Base-by-base conservation (phyloP, 2,888 invertebrate species). In the Mythimna loreyi region DNA sequence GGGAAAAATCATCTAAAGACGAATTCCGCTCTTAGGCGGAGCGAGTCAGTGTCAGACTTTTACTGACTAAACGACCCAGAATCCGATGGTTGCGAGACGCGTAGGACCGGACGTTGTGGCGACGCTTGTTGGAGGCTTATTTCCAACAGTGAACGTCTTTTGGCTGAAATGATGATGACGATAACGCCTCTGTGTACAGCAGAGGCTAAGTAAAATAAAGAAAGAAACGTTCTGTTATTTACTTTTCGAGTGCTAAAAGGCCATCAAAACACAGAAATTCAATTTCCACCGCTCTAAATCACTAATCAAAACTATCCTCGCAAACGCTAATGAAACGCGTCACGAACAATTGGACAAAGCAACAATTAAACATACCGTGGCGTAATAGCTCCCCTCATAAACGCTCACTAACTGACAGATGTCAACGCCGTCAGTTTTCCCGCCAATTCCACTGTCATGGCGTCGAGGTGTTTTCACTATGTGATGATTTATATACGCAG, bases 381-480 rank as follows among this genome's bases (percentile, higher is more conserved):
- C 85, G 82, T 86, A 81, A 86, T 83, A 83, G 85, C 85, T 67
- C 76, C 83, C 80, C 85, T 90, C 89, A 88, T 89, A 89, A 88
- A 86, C 85, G 87, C 80, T 69, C 70, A 76, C 77, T 74, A 72
- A 85, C 82, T 90, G 90, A 89, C 91, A 91, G 83, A 84, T 90
- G 91, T 91, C 91, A 90, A 77, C 87, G 83, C 85, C 83, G 90
- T 91, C 92, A 90, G 88, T 88, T 89, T 86, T 87, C 70, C 78
- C 91, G 87, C 87, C 90, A 91, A 91, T 92, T 90, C 87, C 70
- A 60, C 81, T 81, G 81, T 81, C 81, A 79, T 72, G 66, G 74
- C 64, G 69, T 60, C 23, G 71, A 74, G 74, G 50, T 73, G 67
- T 76, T 81, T 83, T 80, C 76, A 52, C 75, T 72, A 59, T 52